Base-by-base conservation (phyloP, 2,797 vertebrate species). In the Muraenolepis orangiensis region DNA sequence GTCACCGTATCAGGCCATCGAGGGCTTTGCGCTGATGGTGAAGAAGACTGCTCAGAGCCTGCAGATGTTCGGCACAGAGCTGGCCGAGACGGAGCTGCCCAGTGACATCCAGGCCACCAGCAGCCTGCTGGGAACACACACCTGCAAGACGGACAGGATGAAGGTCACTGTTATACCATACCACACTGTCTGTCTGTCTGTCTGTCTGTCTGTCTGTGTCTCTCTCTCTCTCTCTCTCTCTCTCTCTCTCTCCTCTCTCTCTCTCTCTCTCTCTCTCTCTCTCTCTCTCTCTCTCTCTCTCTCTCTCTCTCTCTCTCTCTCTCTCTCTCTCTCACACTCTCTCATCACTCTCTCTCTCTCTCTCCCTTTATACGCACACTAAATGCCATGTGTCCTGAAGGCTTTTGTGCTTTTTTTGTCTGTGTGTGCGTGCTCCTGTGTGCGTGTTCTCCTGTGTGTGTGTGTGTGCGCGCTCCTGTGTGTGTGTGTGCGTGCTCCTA, bases 81-180 rank as follows among this genome's bases (percentile, higher is more conserved):
- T 99, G 86, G 98, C 98, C 8, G 98, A 99, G 86, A 98, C 96
- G 0, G 97, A 99, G 69, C 92, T 99, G 75, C 98, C 98, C 69
- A 97, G 96, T 30, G 96, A 99, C 72, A 94, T 94, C 40, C 93
- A 94, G 40, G 94, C 96, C n/a, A 98, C 97, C 0, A 93, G 83
- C 79, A 72, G 85, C 29, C 95, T 99, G 81, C 94, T 99, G 79
- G 91, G 87, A 64, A 82, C 88, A 0, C 98, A 99, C 90, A 94
- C 91, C 0, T 91, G 89, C 86, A 98, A 96, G 90, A 96, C 95
- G 82, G 91, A 93, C 75, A 93, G 91, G 82, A 97, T 96, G 90
- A 99, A 99, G 96, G 98, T 98, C 78, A 61, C 18, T 11, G 36
- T 29, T 40, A 13, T 12, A n/a, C 26, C 29, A 13, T 34, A 10